phyloP scores from a whole-genome alignment of 1,140 invertebrate species.

The Drosophila novamexicana region DNA sequence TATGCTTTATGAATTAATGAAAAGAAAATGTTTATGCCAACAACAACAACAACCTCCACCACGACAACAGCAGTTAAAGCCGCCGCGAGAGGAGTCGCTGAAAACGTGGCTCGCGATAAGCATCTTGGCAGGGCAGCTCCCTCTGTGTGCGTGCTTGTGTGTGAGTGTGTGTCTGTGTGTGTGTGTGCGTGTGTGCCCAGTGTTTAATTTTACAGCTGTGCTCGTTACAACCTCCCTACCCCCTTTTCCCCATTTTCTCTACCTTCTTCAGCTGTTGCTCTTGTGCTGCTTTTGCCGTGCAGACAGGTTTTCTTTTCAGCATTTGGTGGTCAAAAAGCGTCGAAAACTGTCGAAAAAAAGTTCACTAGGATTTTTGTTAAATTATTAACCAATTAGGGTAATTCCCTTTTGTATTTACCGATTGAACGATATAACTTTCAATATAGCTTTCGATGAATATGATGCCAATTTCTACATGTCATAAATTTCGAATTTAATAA shows the following conservation, averaged over 20 bases:
- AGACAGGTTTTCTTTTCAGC: slow-evolving; percentile 55
- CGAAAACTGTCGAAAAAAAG: not conserved
- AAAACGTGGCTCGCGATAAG: slow-evolving; percentile 42
- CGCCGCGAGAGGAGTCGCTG: slow-evolving; percentile 14
- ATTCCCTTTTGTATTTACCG: not conserved
- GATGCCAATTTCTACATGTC: too few relatives aligned
- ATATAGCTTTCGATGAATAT: too few relatives aligned
- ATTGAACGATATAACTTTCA: not conserved
- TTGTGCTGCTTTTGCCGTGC: slow-evolving; percentile 3
- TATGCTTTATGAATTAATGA: slow-evolving; percentile 82
- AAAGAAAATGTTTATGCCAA: slow-evolving; percentile 76
- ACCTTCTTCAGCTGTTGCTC: slow-evolving; percentile 25
- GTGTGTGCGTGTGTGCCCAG: slow-evolving; percentile 30
- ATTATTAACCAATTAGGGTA: too few relatives aligned
- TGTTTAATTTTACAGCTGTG: slow-evolving; percentile 56
- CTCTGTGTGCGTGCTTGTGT: not conserved
- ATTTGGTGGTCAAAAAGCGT: slow-evolving; percentile 8
- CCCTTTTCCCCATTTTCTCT: too few relatives aligned
- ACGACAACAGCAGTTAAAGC: slow-evolving; percentile 22
- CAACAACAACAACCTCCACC: slow-evolving; percentile 27
- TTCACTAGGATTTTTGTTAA: too few relatives aligned
- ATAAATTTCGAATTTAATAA: too few relatives aligned
- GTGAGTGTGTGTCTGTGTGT: not conserved
- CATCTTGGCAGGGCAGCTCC: slow-evolving; percentile 40
- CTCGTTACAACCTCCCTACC: slow-evolving; percentile 15